Conservation (phyloP, 2,888 invertebrate species). For the Nezara viridula region DNA sequence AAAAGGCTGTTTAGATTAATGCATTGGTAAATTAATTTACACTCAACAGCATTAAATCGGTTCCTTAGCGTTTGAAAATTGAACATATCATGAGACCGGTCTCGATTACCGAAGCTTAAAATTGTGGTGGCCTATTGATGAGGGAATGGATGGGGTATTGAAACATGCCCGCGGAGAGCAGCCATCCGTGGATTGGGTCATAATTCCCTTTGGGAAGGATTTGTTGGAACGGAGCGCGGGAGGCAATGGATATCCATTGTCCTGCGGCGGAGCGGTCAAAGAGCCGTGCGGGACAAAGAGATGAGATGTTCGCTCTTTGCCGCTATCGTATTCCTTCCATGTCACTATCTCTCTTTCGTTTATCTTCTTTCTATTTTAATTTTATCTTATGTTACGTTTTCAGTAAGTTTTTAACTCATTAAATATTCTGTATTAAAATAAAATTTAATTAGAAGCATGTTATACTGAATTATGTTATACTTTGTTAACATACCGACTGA, state of each 20-base stretch:
- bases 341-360: neutral
- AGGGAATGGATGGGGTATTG: neutral
- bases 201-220: slow-evolving; percentile 9
- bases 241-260: neutral
- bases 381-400: neutral
- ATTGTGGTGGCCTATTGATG: neutral
- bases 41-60: neutral
- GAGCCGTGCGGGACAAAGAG: neutral
- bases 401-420: no score
- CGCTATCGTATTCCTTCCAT: neutral
- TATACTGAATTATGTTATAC: no score
- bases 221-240: neutral
- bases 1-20: neutral
- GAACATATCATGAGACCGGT: neutral
- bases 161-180: neutral
- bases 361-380: neutral
- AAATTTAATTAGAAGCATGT: no score
- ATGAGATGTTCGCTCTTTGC: neutral
- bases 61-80: neutral
- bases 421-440: no score
- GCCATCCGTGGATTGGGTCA: neutral
- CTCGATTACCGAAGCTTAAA: neutral
- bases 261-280: neutral
- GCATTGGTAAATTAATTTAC: neutral
- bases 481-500: no score